Evolutionary conservation across 2,113 vertebrate genomes (phyloP).

Genomic region (Diphyllodes magnificus): DNA sequence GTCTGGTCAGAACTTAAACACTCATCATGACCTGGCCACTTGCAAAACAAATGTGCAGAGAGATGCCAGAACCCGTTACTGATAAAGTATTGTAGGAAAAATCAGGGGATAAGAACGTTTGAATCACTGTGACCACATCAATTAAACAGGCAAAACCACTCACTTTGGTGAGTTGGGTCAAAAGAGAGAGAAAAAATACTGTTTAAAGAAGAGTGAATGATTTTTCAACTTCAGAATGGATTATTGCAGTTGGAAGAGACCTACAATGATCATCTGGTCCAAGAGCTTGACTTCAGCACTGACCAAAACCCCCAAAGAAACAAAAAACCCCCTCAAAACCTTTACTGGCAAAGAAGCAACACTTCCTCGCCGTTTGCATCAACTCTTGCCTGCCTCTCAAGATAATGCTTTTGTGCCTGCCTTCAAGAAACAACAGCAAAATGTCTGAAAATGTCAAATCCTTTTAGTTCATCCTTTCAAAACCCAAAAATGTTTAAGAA

Average conservation of each 20-base stretch:
- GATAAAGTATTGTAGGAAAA: neutral
- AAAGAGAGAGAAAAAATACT: neutral
- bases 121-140: neutral
- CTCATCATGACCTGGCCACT: neutral
- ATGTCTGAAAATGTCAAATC: conserved; percentile 26
- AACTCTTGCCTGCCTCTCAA: neutral
- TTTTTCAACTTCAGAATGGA: neutral
- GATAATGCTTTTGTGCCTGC: neutral
- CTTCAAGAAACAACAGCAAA: neutral
- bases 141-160: neutral
- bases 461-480: neutral
- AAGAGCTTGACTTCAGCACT: neutral
- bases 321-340: neutral
- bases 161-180: neutral
- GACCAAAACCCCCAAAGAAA: neutral
- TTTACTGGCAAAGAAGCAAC: neutral
- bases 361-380: neutral
- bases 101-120: neutral
- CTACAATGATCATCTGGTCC: neutral
- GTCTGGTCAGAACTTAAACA: neutral
- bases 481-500: neutral
- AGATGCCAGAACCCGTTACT: neutral
- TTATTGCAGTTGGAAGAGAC: neutral
- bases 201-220: neutral
- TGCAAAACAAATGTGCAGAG: neutral